These are phyloP conservation scores for Spodoptera exigua DNA, from an alignment of 2,888 invertebrate species.

Conservation along the genomic window DNA sequence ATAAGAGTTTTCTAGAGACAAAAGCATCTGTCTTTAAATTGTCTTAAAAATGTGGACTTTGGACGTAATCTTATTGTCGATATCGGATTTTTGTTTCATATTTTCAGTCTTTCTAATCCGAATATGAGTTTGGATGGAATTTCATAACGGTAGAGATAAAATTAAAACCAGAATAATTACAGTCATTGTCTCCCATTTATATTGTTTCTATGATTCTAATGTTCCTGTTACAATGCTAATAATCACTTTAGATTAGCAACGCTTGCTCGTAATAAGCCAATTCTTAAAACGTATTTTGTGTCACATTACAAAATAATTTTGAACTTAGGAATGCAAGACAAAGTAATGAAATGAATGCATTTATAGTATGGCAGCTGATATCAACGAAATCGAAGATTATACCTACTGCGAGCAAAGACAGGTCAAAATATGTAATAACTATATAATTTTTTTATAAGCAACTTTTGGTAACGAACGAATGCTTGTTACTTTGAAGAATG, in stretches of 20 bases:
- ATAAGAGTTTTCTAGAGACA: constrained; percentile 34
- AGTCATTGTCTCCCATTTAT: constrained; percentile 5
- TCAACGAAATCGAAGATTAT: constrained; percentile 11
- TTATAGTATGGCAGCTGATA: constrained; percentile 45
- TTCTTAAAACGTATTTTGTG: neutral
- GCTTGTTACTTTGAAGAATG: too few species aligned
- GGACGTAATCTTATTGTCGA: constrained; percentile 82
- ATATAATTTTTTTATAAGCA: constrained; percentile 6
- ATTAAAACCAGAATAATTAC: constrained; percentile 26
- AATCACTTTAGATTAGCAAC: neutral
- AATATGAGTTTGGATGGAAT: constrained; percentile 72
- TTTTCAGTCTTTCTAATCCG: constrained; percentile 76
- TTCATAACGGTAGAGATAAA: constrained; percentile 21
- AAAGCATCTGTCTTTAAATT: constrained; percentile 18
- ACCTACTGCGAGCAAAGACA: constrained; percentile 43
- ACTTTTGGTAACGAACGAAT: too few species aligned
- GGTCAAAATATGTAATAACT: constrained; percentile 23
- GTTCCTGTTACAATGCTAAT: too few species aligned
- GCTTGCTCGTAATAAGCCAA: neutral
- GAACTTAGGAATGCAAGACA: constrained; percentile 50
- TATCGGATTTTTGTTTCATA: constrained; percentile 61
- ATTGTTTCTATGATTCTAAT: neutral
- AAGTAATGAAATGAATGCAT: constrained; percentile 31
- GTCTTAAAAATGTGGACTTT: constrained; percentile 42
- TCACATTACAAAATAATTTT: constrained; percentile 5